Conservation (phyloP, 2,888 invertebrate genomes). For the Lepetodrilus schrolli region DNA sequence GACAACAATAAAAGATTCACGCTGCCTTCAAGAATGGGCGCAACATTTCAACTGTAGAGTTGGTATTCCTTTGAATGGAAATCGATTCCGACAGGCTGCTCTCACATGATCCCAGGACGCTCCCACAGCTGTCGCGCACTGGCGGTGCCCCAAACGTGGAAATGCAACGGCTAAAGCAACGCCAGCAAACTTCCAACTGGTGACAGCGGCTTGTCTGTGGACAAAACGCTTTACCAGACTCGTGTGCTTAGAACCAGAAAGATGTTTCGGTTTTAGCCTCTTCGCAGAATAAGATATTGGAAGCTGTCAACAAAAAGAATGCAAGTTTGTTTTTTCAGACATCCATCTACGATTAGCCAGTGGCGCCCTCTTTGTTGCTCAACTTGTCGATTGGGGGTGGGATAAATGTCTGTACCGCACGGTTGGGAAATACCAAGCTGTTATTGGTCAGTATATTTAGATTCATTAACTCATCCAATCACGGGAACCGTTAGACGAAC, state of each 20-base stretch:
- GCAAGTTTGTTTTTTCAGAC: too few relatives aligned
- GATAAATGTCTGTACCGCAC: slow-evolving; percentile 9
- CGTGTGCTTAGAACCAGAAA: too few relatives aligned
- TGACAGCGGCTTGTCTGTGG: not conserved
- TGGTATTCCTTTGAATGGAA: slow-evolving; percentile 19
- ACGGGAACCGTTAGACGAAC: not conserved
- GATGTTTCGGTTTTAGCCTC: too few relatives aligned
- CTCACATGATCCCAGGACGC: not conserved
- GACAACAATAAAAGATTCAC: too few relatives aligned
- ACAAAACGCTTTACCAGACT: not conserved
- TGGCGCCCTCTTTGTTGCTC: slow-evolving; percentile 25
- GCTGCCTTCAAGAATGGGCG: not conserved
- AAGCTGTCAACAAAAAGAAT: too few relatives aligned
- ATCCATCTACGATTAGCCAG: not conserved
- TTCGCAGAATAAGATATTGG: too few relatives aligned
- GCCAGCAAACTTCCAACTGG: not conserved
- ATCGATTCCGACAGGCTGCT: slow-evolving; percentile 3
- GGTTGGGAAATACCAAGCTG: not conserved
- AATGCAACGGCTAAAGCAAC: not conserved
- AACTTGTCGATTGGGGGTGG: not conserved
- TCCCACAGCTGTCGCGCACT: slow-evolving; percentile 11
- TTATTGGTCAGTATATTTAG: not conserved
- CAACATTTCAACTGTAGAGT: slow-evolving; percentile 1
- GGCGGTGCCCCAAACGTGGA: not conserved
- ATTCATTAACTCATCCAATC: not conserved